Base-by-base conservation (phyloP, 2,113 vertebrate genomes). In the Lepidothrix coronata region DNA sequence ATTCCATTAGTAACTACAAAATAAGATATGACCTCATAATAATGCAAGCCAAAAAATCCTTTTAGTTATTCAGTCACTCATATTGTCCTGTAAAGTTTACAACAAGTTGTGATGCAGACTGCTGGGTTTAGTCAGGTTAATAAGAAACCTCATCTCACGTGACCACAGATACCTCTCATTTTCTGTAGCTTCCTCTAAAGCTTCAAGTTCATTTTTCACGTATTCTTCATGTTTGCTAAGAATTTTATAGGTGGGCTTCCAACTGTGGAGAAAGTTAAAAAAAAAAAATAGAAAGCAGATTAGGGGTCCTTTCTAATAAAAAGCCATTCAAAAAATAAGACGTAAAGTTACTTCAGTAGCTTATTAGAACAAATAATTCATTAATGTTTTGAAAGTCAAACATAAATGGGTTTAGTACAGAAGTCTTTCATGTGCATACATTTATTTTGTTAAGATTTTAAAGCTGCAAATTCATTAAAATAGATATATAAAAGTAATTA, bases 141-240 rank as follows among this genome's bases (percentile, higher is more conserved):
- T 31, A 28, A 71, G 59, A 91, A 94, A 81, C 18, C 14, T 83
- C 39, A 51, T 88, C 19, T 72, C 72, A 54, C 2, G 2, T 11
- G 12, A 85, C 54, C 52, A 89, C 1, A 78, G 75, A 41, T 98
- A 98, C 98, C 97, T 98, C 94, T 98, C 98, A 91, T 96, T 98
- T 97, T 98, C 98, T 95, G 76, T 51, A 84, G 78, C 51, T 96
- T 98, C 97, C 93, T 96, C 94, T 68, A 86, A 91, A 95, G 59
- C 21, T 88, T 95, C 75, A 43, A 98, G 72, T 73, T 97, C 97
- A 15, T 91, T 96, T 91, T 97, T 91, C 86, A 98, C 89, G 91
- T 96, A 97, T 68, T 97, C 93, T 98, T 98, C 98, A 88, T 98
- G 98, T 63, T 97, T 97, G 93, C 62, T 94, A 85, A 98, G 97